A percentile compares a stretch with the other conserved stretches of the same genome.
phyloP scores from a whole-genome alignment of 2,888 invertebrate genomes.

The Luperina nickerlii region DNA sequence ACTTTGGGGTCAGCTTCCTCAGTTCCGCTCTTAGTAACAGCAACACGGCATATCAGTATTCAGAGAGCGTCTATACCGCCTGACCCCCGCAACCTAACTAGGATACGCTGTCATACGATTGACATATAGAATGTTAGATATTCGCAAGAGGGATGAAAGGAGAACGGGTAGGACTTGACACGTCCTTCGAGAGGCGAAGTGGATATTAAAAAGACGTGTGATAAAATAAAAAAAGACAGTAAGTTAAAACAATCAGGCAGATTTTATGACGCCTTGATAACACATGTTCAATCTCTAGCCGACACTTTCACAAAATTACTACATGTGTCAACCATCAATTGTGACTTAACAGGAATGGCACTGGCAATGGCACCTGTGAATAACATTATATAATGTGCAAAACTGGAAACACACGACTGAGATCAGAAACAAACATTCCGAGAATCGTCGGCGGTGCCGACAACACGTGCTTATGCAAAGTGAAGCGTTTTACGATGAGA shows the following conservation, averaged over 20 bases:
- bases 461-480: constrained; percentile 60
- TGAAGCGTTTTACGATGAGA: constrained; percentile 59
- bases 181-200: not conserved
- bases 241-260: constrained; percentile 28
- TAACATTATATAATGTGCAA: constrained; percentile 40
- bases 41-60: constrained; percentile 34
- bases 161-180: not conserved
- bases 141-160: not conserved
- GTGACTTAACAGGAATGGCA: constrained; percentile 34
- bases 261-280: constrained; percentile 20
- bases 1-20: constrained; percentile 6
- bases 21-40: constrained; percentile 19
- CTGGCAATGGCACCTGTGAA: constrained; percentile 31
- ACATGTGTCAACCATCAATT: constrained; percentile 38
- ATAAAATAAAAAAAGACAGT: constrained; percentile 4
- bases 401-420: constrained; percentile 28
- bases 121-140: constrained; percentile 25
- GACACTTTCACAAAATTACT: constrained; percentile 31
- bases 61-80: constrained; percentile 21
- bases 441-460: constrained; percentile 46
- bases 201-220: constrained; percentile 1
- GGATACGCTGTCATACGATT: constrained; percentile 32
- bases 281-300: constrained; percentile 4
- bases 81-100: constrained; percentile 36
- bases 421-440: constrained; percentile 55